Evolutionary conservation across 2,888 invertebrate genomes (phyloP).

Genomic region (Eumacrocentrus americanus): DNA sequence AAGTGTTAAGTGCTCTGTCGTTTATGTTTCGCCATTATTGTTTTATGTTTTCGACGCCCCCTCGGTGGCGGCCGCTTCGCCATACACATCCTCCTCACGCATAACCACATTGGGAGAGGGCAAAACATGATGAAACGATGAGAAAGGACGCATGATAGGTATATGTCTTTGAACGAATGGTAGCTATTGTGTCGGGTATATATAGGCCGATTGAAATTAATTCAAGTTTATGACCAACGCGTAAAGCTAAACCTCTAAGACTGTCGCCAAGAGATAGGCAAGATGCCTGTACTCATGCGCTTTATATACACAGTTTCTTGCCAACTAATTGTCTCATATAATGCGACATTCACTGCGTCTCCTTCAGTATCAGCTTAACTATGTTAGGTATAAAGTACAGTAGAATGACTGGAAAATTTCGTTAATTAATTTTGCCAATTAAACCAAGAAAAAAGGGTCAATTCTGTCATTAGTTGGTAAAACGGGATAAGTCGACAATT

Average conservation of each 20-base stretch:
- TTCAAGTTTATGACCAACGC: slow-evolving; percentile 55
- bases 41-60: slow-evolving; percentile 56
- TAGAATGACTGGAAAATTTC: too few relatives aligned
- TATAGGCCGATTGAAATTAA: slow-evolving; percentile 60
- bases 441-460: too few relatives aligned
- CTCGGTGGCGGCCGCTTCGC: slow-evolving; percentile 41
- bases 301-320: too few relatives aligned
- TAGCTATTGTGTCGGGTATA: slow-evolving; percentile 33
- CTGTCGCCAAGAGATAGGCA: slow-evolving; percentile 36
- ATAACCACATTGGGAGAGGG: background rate
- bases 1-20: slow-evolving; percentile 62
- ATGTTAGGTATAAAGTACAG: too few relatives aligned
- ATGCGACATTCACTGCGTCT: too few relatives aligned
- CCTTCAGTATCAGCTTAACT: too few relatives aligned
- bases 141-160: background rate
- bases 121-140: slow-evolving; percentile 15
- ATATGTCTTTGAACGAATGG: background rate
- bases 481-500: too few relatives aligned
- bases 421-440: too few relatives aligned
- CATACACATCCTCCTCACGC: slow-evolving; percentile 29
- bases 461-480: too few relatives aligned
- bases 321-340: too few relatives aligned
- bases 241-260: slow-evolving; percentile 44
- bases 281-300: too few relatives aligned
- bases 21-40: slow-evolving; percentile 62